A percentile compares a stretch with the other conserved stretches of the same genome.
Evolutionary conservation across 2,113 vertebrate species (phyloP).

Genomic region (Ailuropoda melanoleuca): DNA sequence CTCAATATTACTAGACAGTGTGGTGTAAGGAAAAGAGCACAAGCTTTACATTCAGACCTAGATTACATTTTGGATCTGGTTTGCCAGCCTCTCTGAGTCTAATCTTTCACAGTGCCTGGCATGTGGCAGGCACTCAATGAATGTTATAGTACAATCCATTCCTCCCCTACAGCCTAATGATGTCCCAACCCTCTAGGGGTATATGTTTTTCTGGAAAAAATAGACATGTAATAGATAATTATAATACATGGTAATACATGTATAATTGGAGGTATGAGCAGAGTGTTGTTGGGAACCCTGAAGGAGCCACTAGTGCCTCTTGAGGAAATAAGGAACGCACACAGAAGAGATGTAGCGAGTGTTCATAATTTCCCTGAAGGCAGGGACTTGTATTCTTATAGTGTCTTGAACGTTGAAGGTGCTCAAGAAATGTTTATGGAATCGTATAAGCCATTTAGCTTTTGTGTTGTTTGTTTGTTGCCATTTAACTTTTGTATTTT

Average conservation of each 20-base stretch:
- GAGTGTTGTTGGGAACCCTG: neutral
- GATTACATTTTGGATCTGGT: neutral
- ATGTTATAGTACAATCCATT: neutral
- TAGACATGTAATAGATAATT: neutral
- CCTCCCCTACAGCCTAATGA: neutral
- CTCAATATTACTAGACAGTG: neutral
- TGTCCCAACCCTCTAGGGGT: neutral
- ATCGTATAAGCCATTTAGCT: conserved; percentile 50
- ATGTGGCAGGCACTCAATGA: neutral
- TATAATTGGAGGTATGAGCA: neutral
- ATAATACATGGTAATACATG: neutral
- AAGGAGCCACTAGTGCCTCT: neutral
- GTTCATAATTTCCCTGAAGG: conserved; percentile 2
- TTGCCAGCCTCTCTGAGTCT: neutral
- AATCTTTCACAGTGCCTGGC: conserved; percentile 7
- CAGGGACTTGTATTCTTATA: neutral
- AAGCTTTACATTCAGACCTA: neutral
- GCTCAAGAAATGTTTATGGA: conserved; percentile 36
- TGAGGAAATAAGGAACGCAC: neutral
- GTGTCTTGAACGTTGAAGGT: conserved; percentile 31
- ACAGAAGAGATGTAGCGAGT: neutral
- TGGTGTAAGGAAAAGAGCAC: neutral
- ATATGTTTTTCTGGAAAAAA: conserved; percentile 16
- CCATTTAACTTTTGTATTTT: conserved; percentile 65
- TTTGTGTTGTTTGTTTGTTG: conserved; percentile 51